Evolutionary conservation across 2,113 vertebrate species (phyloP).

Genomic region (Apeltes quadracus): DNA sequence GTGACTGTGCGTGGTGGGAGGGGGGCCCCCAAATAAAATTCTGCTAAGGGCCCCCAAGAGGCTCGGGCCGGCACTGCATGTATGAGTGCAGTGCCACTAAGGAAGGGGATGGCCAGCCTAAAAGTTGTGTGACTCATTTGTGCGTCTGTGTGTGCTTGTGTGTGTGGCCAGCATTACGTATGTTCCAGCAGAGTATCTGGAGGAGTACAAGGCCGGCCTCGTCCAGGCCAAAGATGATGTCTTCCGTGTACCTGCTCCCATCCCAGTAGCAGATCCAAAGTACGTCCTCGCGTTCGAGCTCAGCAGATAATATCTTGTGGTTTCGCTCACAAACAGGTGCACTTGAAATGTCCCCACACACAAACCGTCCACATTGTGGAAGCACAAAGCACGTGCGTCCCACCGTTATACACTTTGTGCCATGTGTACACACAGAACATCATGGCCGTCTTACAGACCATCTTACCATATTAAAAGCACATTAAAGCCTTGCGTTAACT

Average conservation of each 20-base stretch:
- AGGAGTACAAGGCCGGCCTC: slow-evolving; percentile 86
- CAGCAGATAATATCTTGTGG: not conserved
- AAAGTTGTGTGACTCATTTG: slow-evolving; percentile 40
- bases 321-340: not conserved
- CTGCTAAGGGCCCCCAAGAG: too few species aligned
- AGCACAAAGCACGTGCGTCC: not conserved
- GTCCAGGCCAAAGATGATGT: slow-evolving; percentile 76
- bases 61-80: too few species aligned
- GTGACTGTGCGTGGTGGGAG: too few species aligned
- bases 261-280: slow-evolving; percentile 52
- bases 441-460: too few species aligned
- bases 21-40: too few species aligned
- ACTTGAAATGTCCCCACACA: not conserved
- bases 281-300: slow-evolving; percentile 34
- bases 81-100: slow-evolving; percentile 10
- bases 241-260: slow-evolving; percentile 46
- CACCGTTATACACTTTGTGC: too few species aligned
- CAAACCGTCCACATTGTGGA: not conserved
- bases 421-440: too few species aligned
- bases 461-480: too few species aligned
- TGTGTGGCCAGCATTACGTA: slow-evolving; percentile 89
- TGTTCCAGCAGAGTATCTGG: slow-evolving; percentile 90
- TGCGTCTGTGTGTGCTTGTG: slow-evolving; percentile 12
- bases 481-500: too few species aligned
- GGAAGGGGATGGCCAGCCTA: not conserved